phyloP scores from a whole-genome alignment of 2,888 invertebrate genomes.

The Mechanitis mazaeus region DNA sequence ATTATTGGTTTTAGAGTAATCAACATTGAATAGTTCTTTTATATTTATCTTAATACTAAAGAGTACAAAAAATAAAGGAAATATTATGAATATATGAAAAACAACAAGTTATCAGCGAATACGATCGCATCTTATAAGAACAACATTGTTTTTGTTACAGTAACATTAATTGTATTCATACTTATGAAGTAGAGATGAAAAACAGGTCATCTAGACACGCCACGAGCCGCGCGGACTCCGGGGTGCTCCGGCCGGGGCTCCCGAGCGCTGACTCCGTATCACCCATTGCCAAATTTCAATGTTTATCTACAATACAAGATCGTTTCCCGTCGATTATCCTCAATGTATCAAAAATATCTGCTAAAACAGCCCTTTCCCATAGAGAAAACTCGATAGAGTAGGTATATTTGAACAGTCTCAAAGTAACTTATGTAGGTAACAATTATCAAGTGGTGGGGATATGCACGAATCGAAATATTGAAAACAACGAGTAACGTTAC shows the following conservation, averaged over 20 bases:
- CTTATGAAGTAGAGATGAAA: slow-evolving; percentile 59
- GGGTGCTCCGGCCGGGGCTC: slow-evolving; percentile 16
- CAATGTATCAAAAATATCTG: slow-evolving; percentile 77
- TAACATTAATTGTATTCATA: slow-evolving; percentile 67
- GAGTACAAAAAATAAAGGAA: slow-evolving; percentile 78
- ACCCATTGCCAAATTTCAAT: slow-evolving; percentile 32
- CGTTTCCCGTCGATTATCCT: slow-evolving; percentile 73
- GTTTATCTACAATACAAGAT: slow-evolving; percentile 51
- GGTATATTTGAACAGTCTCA: slow-evolving; percentile 72
- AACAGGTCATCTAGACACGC: slow-evolving; percentile 41
- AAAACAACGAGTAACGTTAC: slow-evolving; percentile 61
- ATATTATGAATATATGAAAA: slow-evolving; percentile 76
- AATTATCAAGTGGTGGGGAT: slow-evolving; percentile 71
- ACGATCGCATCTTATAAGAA: slow-evolving; percentile 73
- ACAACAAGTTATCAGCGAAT: slow-evolving; percentile 74
- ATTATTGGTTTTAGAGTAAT: slow-evolving; percentile 75
- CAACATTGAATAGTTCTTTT: slow-evolving; percentile 76
- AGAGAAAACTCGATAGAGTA: slow-evolving; percentile 72
- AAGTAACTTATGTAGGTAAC: slow-evolving; percentile 76
- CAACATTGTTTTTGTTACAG: slow-evolving; percentile 73
- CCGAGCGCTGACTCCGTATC: slow-evolving; percentile 18
- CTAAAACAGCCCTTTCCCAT: slow-evolving; percentile 75
- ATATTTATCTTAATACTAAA: slow-evolving; percentile 75
- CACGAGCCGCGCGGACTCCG: slow-evolving; percentile 31
- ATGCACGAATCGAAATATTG: slow-evolving; percentile 67